A percentile compares a stretch with the other conserved stretches of the same genome.
Conservation (phyloP, 2,113 vertebrate genomes). For the Etheostoma spectabile region DNA sequence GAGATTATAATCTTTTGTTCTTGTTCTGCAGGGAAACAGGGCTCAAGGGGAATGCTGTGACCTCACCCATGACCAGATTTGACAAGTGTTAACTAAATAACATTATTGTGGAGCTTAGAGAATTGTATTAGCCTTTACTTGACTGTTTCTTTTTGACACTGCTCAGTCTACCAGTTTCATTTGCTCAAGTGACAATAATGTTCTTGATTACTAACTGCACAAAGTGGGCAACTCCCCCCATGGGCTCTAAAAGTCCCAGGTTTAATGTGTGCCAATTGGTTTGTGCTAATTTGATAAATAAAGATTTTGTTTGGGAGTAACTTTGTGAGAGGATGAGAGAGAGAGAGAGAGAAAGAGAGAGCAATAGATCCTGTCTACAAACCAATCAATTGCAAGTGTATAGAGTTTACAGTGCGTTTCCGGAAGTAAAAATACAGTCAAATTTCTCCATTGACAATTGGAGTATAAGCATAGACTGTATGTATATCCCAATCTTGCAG, state of each 20-base stretch:
- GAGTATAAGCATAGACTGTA: no score
- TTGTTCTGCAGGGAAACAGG: constrained; percentile 23
- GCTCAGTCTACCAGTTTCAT: not conserved
- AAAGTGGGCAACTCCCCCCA: not conserved
- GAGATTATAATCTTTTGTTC: constrained; percentile 32
- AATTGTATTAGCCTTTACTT: not conserved
- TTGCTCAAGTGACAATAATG: not conserved
- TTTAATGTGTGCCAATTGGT: not conserved
- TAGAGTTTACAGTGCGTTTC: no score
- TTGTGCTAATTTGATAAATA: not conserved
- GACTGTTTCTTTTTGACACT: not conserved
- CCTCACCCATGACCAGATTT: constrained; percentile 31
- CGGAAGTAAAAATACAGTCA: no score
- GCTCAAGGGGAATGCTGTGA: constrained; percentile 26
- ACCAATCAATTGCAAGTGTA: no score
- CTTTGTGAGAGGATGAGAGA: not conserved
- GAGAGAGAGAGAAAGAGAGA: no score
- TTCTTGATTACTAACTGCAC: not conserved
- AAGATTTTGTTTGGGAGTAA: no score
- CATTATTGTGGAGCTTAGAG: not conserved
- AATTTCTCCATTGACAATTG: no score
- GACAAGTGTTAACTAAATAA: constrained; percentile 32
- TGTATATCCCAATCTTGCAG: no score
- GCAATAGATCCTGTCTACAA: no score
- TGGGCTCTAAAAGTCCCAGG: not conserved